Evolutionary conservation across 2,888 invertebrate species (phyloP).

Genomic region (Phanerotoma sp.): DNA sequence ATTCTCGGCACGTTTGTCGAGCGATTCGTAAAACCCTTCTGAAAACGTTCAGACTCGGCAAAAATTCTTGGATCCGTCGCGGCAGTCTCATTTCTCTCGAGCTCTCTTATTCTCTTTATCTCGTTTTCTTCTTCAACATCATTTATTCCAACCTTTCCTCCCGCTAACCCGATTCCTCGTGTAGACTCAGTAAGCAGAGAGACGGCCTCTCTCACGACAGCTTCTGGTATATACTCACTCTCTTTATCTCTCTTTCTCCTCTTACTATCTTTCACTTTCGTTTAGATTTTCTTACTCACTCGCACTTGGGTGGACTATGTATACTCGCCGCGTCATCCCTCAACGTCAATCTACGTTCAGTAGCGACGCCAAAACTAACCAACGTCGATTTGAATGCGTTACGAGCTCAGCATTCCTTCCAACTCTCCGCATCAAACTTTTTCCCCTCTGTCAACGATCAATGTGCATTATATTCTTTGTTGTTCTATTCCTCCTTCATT

Average conservation of each 20-base stretch:
- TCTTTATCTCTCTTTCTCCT: slow-evolving; percentile 9
- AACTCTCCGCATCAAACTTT: slow-evolving; percentile 24
- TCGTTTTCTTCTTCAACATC: slow-evolving; percentile 27
- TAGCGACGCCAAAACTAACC: slow-evolving; percentile 37
- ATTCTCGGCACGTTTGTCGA: slow-evolving; percentile 49
- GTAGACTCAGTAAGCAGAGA: slow-evolving; percentile 7
- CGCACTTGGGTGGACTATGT: slow-evolving; percentile 7
- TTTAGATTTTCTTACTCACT: slow-evolving; percentile 13
- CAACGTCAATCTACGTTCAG: slow-evolving; percentile 53
- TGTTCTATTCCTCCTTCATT: slow-evolving; percentile 2
- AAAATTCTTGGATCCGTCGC: slow-evolving; percentile 39
- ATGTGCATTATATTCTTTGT: neutral
- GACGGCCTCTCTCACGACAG: slow-evolving; percentile 22
- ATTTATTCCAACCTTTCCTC: slow-evolving; percentile 18
- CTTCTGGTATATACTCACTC: slow-evolving; percentile 10
- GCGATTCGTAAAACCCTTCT: slow-evolving; percentile 48
- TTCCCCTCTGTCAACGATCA: slow-evolving; percentile 16
- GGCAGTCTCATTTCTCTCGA: slow-evolving; percentile 34
- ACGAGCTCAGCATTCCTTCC: slow-evolving; percentile 39
- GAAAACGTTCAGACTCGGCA: slow-evolving; percentile 41
- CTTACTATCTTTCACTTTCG: slow-evolving; percentile 8
- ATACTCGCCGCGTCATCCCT: slow-evolving; percentile 52
- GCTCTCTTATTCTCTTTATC: slow-evolving; percentile 34
- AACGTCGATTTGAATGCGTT: slow-evolving; percentile 54
- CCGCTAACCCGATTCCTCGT: slow-evolving; percentile 18